Evolutionary conservation across 2,113 vertebrate species (phyloP).

Genomic region (Geococcyx californianus): DNA sequence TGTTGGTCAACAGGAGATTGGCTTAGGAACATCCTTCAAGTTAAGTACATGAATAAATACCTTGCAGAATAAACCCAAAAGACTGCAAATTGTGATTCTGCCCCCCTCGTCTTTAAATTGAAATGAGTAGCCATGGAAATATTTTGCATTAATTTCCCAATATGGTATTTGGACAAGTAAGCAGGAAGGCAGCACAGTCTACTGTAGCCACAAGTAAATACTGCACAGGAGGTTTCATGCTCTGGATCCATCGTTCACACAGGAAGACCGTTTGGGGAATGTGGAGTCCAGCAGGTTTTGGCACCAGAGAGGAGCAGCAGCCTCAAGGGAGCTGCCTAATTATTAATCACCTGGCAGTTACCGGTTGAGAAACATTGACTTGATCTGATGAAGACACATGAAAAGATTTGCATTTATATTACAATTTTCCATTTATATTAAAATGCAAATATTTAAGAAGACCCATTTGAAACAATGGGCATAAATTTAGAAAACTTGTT

Average conservation of each 20-base stretch:
- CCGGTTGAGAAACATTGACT: not conserved
- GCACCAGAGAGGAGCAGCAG: not conserved
- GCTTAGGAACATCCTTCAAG: not conserved
- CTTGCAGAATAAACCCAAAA: not conserved
- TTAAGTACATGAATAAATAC: not conserved
- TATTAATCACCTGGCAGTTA: not conserved
- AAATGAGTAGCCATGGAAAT: not conserved
- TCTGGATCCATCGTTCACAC: not conserved
- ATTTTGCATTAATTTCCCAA: not conserved
- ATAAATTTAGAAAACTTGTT: not conserved
- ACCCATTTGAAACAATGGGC: not conserved
- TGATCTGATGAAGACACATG: not conserved
- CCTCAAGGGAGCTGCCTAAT: not conserved
- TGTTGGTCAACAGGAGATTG: not conserved
- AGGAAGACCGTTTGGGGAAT: accelerated
- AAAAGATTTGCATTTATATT: not conserved
- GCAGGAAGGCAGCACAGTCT: not conserved
- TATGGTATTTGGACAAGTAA: not conserved
- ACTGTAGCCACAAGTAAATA: not conserved
- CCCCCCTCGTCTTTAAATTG: not conserved
- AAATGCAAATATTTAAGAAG: not conserved
- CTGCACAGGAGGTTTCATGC: not conserved
- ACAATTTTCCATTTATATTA: not conserved
- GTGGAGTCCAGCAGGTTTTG: not conserved
- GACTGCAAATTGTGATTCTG: not conserved